Conservation (phyloP, 2,113 vertebrate species). For the Scortum barcoo region DNA sequence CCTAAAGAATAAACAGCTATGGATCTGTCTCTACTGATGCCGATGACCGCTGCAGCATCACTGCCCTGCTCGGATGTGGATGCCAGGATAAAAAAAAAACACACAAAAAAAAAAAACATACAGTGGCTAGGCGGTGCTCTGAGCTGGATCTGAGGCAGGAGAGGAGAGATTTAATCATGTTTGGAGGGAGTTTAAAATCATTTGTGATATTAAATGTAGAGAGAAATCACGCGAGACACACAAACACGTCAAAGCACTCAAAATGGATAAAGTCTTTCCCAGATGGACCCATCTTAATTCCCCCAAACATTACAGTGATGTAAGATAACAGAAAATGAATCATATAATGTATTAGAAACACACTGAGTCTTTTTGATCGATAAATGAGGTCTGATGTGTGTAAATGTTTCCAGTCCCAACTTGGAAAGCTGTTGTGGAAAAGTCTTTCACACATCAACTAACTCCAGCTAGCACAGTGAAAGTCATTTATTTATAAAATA, state of each 20-base stretch:
- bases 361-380: too few relatives aligned
- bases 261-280: too few relatives aligned
- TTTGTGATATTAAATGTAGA: not conserved
- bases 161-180: not conserved
- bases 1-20: too few relatives aligned
- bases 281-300: not conserved
- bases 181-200: not conserved
- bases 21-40: not conserved
- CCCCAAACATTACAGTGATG: not conserved
- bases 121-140: slow-evolving; percentile 67
- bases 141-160: not conserved
- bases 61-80: slow-evolving; percentile 26
- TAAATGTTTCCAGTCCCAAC: not conserved
- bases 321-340: not conserved
- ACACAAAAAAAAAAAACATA: too few relatives aligned
- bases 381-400: not conserved
- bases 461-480: not conserved
- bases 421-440: too few relatives aligned
- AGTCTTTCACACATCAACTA: too few relatives aligned
- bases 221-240: not conserved
- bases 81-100: not conserved
- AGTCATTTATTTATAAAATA: not conserved
- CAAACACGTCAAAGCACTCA: not conserved
- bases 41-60: not conserved
- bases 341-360: not conserved